Evolutionary conservation across 2,888 invertebrate genomes (phyloP), one percentile per base, ranked within the genome.

Genomic region (Perizoma flavofasciatum): DNA sequence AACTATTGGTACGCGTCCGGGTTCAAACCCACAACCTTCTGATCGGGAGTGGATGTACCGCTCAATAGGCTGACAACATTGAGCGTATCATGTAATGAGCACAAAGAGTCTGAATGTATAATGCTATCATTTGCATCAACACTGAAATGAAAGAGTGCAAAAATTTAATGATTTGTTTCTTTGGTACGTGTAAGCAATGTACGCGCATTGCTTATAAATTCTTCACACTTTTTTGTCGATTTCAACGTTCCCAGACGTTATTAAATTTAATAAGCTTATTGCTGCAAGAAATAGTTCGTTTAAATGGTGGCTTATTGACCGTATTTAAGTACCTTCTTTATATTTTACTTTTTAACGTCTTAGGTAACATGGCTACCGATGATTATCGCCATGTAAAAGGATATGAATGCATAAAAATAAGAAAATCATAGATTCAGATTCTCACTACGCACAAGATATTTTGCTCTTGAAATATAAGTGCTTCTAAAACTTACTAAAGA

Each of bases 201-300:
- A 22, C 22, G 6, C 44, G 33, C 46, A 46, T n/a, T 10, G 11
- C n/a, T 37, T 37, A 49, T 49, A 49, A 49, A 54, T 54, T 46
- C 48, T 37, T 55, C 51, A 55, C 55, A 55, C 55, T 45, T 55
- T 55, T 52, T 60, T 40, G 33, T n/a, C n/a, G 6, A 11, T 37
- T 55, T 44, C 35, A 22, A 43, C 44, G 47, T 46, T 50, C 54
- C 9, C 43, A 47, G 49, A 45, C 41, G 10, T 51, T 48, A 55
- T 50, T 59, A 50, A 59, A 49, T 60, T 60, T 52, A 60, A 55
- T 51, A 60, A 60, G 37, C 37, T 47, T 54, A 59, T 53, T 50
- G 43, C 49, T 34, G 37, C 37, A 59, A 54, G 41, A 50, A 48
- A 45, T 47, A 47, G 34, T 4, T 46, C 4, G 6, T 46, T 11